A percentile compares a stretch with the other conserved stretches of the same genome.
Evolutionary conservation across 2,113 vertebrate species (phyloP).

Genomic region (Anguilla rostrata): DNA sequence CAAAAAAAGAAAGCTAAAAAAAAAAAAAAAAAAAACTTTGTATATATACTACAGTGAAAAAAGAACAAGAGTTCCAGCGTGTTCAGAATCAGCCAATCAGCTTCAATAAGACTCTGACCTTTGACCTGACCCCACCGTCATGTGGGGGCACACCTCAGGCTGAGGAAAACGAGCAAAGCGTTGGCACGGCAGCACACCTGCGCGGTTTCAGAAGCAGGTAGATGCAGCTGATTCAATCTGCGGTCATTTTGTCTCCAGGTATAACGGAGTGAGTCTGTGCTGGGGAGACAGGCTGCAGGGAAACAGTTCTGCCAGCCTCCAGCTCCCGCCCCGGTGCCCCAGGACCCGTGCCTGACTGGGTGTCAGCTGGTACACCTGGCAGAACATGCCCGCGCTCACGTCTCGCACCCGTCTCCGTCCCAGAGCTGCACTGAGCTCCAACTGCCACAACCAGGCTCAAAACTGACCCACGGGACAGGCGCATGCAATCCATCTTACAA

Average conservation of each 20-base stretch:
- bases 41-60: neutral
- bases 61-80: neutral
- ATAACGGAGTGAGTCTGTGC: neutral
- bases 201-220: neutral
- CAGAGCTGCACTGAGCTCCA: neutral
- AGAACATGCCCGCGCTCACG: neutral
- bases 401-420: neutral
- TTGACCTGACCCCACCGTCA: too few species aligned
- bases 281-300: neutral
- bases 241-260: neutral
- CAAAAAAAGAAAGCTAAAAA: neutral
- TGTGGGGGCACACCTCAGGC: neutral
- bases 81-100: neutral
- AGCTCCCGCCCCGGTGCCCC: neutral
- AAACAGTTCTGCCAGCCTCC: neutral
- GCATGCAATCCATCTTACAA: neutral
- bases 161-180: neutral
- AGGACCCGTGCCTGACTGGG: neutral
- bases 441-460: neutral
- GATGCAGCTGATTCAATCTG: neutral
- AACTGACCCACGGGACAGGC: neutral
- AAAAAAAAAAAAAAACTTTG: neutral
- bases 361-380: neutral
- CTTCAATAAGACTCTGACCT: too few species aligned
- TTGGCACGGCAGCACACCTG: neutral